Evolutionary conservation across 2,113 vertebrate species (phyloP), one percentile per base, ranked within the genome.

Genomic region (Catharus fuscescens): DNA sequence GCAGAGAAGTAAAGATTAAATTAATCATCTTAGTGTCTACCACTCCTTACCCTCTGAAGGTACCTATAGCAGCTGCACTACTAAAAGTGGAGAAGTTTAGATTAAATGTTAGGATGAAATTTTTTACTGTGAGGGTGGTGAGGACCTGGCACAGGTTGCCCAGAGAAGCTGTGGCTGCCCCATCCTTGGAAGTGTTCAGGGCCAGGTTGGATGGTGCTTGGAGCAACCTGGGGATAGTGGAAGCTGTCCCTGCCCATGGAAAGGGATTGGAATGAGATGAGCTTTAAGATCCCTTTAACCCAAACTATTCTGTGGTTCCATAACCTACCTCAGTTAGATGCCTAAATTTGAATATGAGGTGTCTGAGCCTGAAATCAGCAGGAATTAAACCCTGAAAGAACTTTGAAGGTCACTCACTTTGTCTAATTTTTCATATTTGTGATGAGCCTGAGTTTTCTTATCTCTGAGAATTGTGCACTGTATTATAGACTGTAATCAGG

Each of bases 101-200:
- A 18, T 61, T 26, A 34, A 25, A 36, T 36, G 3, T 16, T 42
- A 69, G 17, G 1, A 18, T 48, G 20, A 54, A 48, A 21, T 45
- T 74, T 3, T 69, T 76, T 6, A 3, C 20, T 61, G 14, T 69
- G 25, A 18, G 4, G 5, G 5, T 54, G 11, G 5, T 34, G 47
- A 61, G 5, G 25, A 1, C 2, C 2, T 54, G 54, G 62, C 40
- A 42, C 20, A 48, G 14, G 6, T 1, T 54, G 2, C 8, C 6
- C 40, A 42, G 40, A 36, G 18, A 15, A 48, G 20, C 40, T 32
- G n/a, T 48, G 29, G n/a, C 1, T 90, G 34, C 12, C 34, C 6
- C 34, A 23, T 18, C 24, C 11, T 47, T 82, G 47, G 29, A 42
- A 61, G 14, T 34, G 6, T 32, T 1, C 40, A 15, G 54, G 25